Percentiles rank a stretch among this genome's conserved stretches.
Conservation (phyloP, 2,113 vertebrate genomes). For the Riparia riparia region DNA sequence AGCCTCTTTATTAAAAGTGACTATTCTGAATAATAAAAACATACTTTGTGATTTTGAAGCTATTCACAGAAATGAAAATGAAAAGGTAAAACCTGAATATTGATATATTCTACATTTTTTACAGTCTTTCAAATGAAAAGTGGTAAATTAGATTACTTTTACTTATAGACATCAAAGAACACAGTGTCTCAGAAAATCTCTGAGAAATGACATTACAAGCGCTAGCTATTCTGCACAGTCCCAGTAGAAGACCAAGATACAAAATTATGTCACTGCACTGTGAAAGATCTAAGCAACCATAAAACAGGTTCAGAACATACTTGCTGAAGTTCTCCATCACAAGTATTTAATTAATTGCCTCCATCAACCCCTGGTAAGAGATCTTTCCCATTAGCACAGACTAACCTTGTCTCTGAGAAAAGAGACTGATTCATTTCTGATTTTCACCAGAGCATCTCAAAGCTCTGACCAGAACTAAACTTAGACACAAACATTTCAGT, state of each 20-base stretch:
- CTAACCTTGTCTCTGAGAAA: neutral
- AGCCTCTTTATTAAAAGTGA: neutral
- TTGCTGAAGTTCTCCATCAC: neutral
- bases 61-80: neutral
- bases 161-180: conserved; percentile 36
- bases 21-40: neutral
- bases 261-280: neutral
- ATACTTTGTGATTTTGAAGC: neutral
- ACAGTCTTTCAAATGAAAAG: neutral
- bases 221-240: neutral
- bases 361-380: neutral
- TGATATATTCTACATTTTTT: neutral
- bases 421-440: neutral
- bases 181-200: neutral
- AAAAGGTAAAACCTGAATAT: neutral
- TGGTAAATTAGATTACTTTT: conserved; percentile 35
- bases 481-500: neutral
- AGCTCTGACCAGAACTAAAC: conserved; percentile 14
- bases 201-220: neutral
- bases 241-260: neutral
- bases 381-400: neutral
- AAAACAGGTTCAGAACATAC: conserved; percentile 3
- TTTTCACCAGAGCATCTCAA: neutral
- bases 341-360: conserved; percentile 1
- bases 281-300: conserved; percentile 11